Conservation (phyloP, 2,888 invertebrate genomes). For the Dorcus hopei region DNA sequence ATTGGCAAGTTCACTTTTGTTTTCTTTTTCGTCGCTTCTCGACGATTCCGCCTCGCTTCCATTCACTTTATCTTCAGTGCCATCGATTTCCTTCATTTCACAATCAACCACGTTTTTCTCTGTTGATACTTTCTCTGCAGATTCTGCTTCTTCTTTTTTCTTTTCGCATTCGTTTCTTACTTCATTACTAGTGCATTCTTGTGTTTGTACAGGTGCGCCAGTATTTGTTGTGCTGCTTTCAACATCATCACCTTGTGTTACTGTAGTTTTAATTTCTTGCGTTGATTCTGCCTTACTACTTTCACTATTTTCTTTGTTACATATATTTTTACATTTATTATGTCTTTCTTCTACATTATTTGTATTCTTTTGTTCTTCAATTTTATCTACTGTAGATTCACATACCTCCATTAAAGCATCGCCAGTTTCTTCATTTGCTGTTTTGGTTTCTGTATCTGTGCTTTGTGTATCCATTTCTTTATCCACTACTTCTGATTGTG, state of each 20-base stretch:
- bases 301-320: too few relatives aligned
- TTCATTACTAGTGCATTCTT: slow-evolving; percentile 5
- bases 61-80: slow-evolving; percentile 27
- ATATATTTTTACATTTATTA: too few relatives aligned
- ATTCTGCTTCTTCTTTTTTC: slow-evolving; percentile 40
- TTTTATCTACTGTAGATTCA: neutral
- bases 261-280: too few relatives aligned
- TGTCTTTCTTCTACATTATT: too few relatives aligned
- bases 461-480: too few relatives aligned
- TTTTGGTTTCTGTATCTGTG: too few relatives aligned
- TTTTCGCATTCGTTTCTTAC: slow-evolving; percentile 17
- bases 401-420: too few relatives aligned
- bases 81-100: slow-evolving; percentile 27
- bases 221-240: slow-evolving; percentile 23
- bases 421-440: too few relatives aligned
- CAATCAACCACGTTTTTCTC: slow-evolving; percentile 41
- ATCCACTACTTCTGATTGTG: slow-evolving; percentile 12
- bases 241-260: slow-evolving; percentile 6
- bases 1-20: slow-evolving; percentile 48
- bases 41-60: slow-evolving; percentile 44
- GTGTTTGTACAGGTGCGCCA: slow-evolving; percentile 12
- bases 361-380: neutral
- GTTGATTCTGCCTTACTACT: too few relatives aligned
- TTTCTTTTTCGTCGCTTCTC: slow-evolving; percentile 42
- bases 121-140: slow-evolving; percentile 36